Base-by-base conservation (phyloP, 2,113 vertebrate species). In the Pangasianodon hypophthalmus region DNA sequence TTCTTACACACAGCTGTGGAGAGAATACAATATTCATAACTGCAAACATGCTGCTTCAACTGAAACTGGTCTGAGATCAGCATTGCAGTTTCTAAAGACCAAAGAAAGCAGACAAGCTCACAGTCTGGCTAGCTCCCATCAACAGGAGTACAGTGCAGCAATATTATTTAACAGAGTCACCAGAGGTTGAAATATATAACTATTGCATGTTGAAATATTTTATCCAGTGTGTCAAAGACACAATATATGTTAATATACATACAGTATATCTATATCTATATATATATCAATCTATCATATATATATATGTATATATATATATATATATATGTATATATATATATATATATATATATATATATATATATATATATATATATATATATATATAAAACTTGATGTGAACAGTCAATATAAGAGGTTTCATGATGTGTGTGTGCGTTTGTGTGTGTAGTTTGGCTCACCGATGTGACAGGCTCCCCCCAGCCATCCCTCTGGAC, bases 391-490 rank as follows among this genome's bases (percentile, higher is more conserved):
- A 37, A 37, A 37, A 37, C 37, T 37, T 37, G 37, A 5, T 60
- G 58, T 60, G 21, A 60, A 24, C 54, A 56, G 54, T 16, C 54
- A 60, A 7, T 24, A 67, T 67, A 29, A n/a, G 24, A 67, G 18
- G 16, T 29, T 41, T 19, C 32, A 37, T 41, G 21, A 44, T 46
- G 41, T 77, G 41, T 46, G 73, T 77, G 73, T 46, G 41, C 50
- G 44, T 50, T 3, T 50, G 24, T 46, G 73, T 83, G 80, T 19
- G 16, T 52, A 9, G 52, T 58, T 77, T n/a, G 48, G 21, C 94
- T 94, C 93, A 98, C 97, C 97, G n/a, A 94, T 96, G 89, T 97
- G 97, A 91, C 97, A 97, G 56, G 96, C 96, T 13, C 96, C 97
- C 19, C 97, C 97, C 0, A 97, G 90, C 96, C 97, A 97, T 88